Percentiles rank a stretch among this genome's conserved stretches.
These are phyloP conservation scores for Lamellibrachia columna DNA, from an alignment of 2,888 invertebrate species.

Conservation along the genomic window DNA sequence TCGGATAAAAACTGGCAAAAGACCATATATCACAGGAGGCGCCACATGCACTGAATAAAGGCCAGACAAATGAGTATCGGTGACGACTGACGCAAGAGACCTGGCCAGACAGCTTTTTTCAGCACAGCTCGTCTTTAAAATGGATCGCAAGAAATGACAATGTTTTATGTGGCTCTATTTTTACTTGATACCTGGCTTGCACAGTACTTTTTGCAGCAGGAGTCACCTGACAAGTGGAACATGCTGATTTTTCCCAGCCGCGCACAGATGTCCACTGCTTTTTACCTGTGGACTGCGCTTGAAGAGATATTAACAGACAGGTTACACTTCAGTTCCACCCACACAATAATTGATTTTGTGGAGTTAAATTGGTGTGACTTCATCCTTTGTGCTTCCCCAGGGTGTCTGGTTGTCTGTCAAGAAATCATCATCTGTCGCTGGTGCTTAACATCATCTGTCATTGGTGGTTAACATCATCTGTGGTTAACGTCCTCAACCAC, in stretches of 20 bases:
- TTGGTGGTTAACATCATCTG: background rate
- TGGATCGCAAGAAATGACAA: background rate
- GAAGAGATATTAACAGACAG: background rate
- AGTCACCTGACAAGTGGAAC: background rate
- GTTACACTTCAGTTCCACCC: background rate
- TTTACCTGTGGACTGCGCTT: background rate
- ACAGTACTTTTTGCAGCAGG: background rate
- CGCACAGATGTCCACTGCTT: background rate
- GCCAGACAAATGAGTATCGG: background rate
- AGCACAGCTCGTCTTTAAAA: background rate
- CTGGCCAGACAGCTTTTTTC: background rate
- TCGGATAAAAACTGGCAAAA: background rate
- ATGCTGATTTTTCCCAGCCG: background rate
- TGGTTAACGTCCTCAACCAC: background rate
- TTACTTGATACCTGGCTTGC: background rate
- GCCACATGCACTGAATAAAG: background rate
- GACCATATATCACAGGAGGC: background rate
- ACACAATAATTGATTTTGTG: background rate
- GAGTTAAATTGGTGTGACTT: background rate
- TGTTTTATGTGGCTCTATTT: background rate
- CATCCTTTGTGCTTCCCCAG: background rate
- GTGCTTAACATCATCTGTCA: background rate
- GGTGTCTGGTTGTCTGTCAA: background rate
- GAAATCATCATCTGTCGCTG: background rate
- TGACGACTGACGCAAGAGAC: background rate